A percentile compares a stretch with the other conserved stretches of the same genome.
These are phyloP conservation scores for Diploscapter pachys DNA, from an alignment of 1,140 invertebrate species.

Conservation along the genomic window DNA sequence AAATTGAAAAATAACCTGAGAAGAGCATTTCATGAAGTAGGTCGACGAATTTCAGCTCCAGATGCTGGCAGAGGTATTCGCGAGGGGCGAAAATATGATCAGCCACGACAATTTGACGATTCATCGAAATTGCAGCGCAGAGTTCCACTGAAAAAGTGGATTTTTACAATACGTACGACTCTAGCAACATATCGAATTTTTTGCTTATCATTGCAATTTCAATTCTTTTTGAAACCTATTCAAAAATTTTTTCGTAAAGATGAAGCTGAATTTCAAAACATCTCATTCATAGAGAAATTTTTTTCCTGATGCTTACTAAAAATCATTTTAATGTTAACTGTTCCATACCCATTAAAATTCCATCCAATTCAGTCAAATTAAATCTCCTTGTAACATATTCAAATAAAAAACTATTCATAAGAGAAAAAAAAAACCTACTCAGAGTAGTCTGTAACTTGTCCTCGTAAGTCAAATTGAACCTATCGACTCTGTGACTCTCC, in stretches of 20 bases:
- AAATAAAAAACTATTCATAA: background rate
- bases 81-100: conserved; percentile 96
- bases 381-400: no score
- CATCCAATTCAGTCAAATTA: no score
- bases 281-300: no score
- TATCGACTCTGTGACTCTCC: conserved; percentile 39
- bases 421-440: conserved; percentile 8
- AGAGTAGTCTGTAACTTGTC: conserved; percentile 97
- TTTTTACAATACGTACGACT: background rate
- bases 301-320: no score
- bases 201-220: no score
- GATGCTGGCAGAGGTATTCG: conserved; percentile 91
- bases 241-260: background rate
- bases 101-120: conserved; percentile 89
- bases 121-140: conserved; percentile 94
- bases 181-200: background rate
- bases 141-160: conserved; percentile 72
- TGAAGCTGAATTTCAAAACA: no score
- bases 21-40: conserved; percentile 15
- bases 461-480: conserved; percentile 26
- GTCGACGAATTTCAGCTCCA: conserved; percentile 69
- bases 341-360: no score
- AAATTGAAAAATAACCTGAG: background rate
- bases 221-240: no score
- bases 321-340: no score